phyloP scores from a whole-genome alignment of 2,797 vertebrate genomes.

The Crocodylus rhombifer region DNA sequence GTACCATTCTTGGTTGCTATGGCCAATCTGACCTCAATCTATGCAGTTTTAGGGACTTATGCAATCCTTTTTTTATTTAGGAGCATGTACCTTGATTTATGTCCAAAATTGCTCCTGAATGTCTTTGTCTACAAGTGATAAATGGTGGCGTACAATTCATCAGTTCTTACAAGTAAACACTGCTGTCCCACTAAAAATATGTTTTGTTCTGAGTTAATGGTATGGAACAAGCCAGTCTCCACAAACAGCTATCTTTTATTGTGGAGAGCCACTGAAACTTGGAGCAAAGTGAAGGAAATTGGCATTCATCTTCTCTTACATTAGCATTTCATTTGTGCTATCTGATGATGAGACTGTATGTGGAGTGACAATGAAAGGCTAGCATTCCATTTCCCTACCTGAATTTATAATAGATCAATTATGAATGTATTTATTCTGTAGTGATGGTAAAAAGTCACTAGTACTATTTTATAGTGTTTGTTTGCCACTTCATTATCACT shows the following conservation, averaged over 20 bases:
- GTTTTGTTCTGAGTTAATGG: conserved; percentile 87
- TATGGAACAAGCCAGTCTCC: conserved; percentile 83
- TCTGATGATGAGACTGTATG: conserved; percentile 68
- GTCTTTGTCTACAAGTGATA: conserved; percentile 84
- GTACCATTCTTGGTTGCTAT: conserved; percentile 84
- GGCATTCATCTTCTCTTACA: conserved; percentile 77
- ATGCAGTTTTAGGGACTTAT: conserved; percentile 80
- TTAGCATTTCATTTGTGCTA: conserved; percentile 79
- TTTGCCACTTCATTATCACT: conserved; percentile 14
- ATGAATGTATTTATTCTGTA: conserved; percentile 42
- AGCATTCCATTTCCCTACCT: conserved; percentile 30
- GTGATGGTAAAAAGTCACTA: conserved; percentile 20
- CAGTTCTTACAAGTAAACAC: conserved; percentile 84
- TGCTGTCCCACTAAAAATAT: conserved; percentile 84
- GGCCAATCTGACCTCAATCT: conserved; percentile 84
- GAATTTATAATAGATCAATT: conserved; percentile 60
- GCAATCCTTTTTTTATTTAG: conserved; percentile 77
- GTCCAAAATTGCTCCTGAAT: conserved; percentile 80
- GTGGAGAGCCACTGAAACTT: conserved; percentile 80
- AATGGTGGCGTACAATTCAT: conserved; percentile 81
- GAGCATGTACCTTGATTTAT: conserved; percentile 84
- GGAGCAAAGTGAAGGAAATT: conserved; percentile 83
- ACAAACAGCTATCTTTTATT: conserved; percentile 83
- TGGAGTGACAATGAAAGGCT: conserved; percentile 61
- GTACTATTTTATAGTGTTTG: neutral